Conservation (phyloP, 2,797 vertebrate genomes). For the Coluber constrictor region DNA sequence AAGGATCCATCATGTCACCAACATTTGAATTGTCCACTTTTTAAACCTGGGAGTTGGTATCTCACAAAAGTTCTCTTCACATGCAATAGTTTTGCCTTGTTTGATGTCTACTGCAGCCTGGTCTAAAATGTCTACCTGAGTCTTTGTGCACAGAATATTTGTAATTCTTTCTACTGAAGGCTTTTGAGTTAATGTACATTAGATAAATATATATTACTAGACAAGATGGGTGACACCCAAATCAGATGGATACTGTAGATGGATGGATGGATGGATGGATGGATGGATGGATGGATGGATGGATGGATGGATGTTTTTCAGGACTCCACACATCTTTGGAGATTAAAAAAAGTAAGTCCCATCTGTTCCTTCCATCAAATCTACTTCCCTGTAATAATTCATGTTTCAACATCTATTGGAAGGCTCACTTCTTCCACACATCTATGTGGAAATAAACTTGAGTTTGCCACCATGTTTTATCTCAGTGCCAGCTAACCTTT, state of each 20-base stretch:
- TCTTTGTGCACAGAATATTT: neutral
- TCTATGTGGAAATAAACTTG: neutral
- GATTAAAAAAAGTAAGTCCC: neutral
- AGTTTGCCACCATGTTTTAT: neutral
- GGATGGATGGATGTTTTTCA: too few relatives aligned
- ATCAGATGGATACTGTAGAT: neutral
- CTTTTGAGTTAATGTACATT: neutral
- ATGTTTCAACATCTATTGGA: neutral
- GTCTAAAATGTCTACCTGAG: neutral
- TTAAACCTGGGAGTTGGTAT: neutral
- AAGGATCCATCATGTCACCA: neutral
- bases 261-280: too few relatives aligned
- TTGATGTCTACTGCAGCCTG: neutral
- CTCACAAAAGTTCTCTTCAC: neutral
- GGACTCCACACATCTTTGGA: neutral
- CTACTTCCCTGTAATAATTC: neutral
- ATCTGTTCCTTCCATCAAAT: neutral
- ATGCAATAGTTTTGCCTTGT: neutral
- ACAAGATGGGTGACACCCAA: neutral
- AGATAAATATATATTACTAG: neutral
- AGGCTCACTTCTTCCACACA: neutral
- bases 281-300: too few relatives aligned
- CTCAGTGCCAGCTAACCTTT: too few relatives aligned
- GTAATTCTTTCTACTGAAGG: neutral
- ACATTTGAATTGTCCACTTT: neutral